phyloP scores from a whole-genome alignment of 1,140 invertebrate species.

The Lepidurus arcticus region DNA sequence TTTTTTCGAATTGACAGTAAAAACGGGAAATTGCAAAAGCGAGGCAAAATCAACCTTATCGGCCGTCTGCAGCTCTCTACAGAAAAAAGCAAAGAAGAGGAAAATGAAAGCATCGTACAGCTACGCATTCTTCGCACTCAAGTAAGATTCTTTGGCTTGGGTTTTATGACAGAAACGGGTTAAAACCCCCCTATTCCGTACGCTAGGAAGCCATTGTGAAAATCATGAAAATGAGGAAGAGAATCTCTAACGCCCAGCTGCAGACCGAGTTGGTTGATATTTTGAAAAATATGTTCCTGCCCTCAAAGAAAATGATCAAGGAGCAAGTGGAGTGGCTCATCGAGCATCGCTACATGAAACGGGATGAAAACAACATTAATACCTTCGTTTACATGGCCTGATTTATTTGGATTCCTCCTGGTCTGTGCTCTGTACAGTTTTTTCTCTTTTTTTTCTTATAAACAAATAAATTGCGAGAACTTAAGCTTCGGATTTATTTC shows the following conservation, averaged over 20 bases:
- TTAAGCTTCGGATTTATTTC: background rate
- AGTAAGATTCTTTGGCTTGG: slow-evolving; percentile 45
- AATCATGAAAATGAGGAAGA: slow-evolving; percentile 96
- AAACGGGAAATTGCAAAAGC: slow-evolving; percentile 87
- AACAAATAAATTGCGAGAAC: background rate
- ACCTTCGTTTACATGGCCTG: slow-evolving; percentile 97
- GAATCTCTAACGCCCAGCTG: slow-evolving; percentile 84
- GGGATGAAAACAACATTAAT: slow-evolving; percentile 96
- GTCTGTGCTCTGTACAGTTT: slow-evolving; percentile 10
- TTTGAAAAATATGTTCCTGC: slow-evolving; percentile 98
- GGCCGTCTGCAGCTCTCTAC: slow-evolving; percentile 89
- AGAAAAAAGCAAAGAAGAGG: slow-evolving; percentile 89
- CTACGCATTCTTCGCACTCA: slow-evolving; percentile 83
- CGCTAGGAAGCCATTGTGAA: slow-evolving; percentile 98
- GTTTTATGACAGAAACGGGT: background rate
- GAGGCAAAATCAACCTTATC: slow-evolving; percentile 92
- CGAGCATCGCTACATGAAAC: slow-evolving; percentile 94
- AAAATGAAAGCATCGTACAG: slow-evolving; percentile 96
- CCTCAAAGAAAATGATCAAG: slow-evolving; percentile 98
- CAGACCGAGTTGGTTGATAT: slow-evolving; percentile 97
- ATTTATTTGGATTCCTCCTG: slow-evolving; percentile 27
- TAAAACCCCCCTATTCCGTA: background rate
- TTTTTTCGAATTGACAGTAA: slow-evolving; percentile 56
- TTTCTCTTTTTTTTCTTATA: background rate
- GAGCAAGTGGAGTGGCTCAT: slow-evolving; percentile 99